Evolutionary conservation across 2,797 vertebrate genomes (phyloP).

Genomic region (Psittacula echo): DNA sequence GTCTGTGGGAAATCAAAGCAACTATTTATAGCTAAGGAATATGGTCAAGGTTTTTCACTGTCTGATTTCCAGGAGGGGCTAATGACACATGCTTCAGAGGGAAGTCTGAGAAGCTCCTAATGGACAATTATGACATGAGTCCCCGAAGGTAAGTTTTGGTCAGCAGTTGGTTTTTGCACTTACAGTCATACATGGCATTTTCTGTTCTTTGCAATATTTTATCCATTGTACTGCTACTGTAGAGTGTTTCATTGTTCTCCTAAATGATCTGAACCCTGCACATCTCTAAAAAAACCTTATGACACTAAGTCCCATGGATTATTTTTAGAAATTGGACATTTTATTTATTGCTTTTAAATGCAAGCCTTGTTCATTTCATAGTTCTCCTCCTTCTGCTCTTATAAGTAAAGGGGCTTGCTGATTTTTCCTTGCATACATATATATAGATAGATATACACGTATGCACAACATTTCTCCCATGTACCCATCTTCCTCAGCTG

Average conservation of each 20-base stretch:
- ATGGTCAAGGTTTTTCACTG: background rate
- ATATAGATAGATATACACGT: too few species aligned
- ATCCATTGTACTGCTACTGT: background rate
- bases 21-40: slow-evolving; percentile 1
- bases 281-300: background rate
- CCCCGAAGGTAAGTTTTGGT: background rate
- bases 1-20: slow-evolving; percentile 27
- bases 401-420: background rate
- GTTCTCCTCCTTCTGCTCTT: background rate
- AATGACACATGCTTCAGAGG: background rate
- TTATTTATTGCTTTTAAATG: background rate
- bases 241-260: background rate
- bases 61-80: background rate
- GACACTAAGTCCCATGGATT: background rate
- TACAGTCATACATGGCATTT: background rate
- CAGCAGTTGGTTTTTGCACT: background rate
- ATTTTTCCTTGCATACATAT: background rate
- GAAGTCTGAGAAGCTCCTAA: background rate
- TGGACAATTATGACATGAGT: background rate
- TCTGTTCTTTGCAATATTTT: background rate
- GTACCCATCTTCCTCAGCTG: background rate
- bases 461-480: background rate
- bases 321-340: background rate
- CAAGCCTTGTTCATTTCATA: background rate
- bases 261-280: background rate